These are phyloP conservation scores for Gymnothorax reevesii DNA, from an alignment of 2,797 vertebrate genomes.

Conservation along the genomic window DNA sequence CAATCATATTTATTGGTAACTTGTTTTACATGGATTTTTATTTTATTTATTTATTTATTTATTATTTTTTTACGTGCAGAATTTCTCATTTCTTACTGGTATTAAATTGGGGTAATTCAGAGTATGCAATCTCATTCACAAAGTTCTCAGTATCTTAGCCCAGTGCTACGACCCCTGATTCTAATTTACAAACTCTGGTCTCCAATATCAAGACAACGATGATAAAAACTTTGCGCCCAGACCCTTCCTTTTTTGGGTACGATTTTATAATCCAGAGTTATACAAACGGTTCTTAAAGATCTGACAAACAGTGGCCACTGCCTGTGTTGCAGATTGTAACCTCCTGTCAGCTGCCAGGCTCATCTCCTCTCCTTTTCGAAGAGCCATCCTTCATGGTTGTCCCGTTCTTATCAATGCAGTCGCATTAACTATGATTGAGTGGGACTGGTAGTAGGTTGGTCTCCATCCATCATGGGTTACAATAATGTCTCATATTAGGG, in stretches of 20 bases:
- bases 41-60: no score
- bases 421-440: constrained; percentile 64
- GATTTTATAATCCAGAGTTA: not conserved
- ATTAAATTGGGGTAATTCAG: no score
- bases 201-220: no score
- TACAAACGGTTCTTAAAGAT: not conserved
- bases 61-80: no score
- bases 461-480: constrained; percentile 52
- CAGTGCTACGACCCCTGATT: no score
- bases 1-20: no score
- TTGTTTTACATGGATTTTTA: no score
- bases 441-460: constrained; percentile 40
- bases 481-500: constrained; percentile 45
- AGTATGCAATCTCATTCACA: no score
- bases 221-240: not conserved
- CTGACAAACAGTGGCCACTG: not conserved
- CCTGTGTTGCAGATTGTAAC: not conserved
- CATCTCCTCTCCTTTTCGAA: not conserved
- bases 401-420: constrained; percentile 44
- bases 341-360: not conserved
- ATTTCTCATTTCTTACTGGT: no score
- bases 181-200: no score
- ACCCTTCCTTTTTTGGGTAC: not conserved
- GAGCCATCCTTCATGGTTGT: constrained; percentile 24
- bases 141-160: no score